Conservation (phyloP, 2,888 invertebrate genomes). For the Acholoe squamosa region DNA sequence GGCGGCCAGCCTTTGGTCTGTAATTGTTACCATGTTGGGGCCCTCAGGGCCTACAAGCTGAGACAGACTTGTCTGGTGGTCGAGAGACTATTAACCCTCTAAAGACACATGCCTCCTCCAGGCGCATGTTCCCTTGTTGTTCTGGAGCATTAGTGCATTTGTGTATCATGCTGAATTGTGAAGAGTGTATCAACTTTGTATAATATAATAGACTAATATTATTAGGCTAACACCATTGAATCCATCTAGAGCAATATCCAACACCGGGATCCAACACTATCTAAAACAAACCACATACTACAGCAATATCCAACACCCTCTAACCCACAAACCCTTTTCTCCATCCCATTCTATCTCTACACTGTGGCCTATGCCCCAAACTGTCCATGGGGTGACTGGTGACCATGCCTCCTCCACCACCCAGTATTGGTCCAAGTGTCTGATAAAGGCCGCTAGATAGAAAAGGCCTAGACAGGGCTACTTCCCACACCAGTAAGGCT, state of each 20-base stretch:
- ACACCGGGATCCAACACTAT: too few relatives aligned
- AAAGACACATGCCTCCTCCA: too few relatives aligned
- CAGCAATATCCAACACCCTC: too few relatives aligned
- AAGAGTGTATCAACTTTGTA: too few relatives aligned
- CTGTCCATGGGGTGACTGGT: not conserved
- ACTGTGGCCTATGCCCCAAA: not conserved
- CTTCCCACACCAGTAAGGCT: conserved; percentile 8
- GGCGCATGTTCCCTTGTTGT: too few relatives aligned
- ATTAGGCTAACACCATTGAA: too few relatives aligned
- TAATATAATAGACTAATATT: too few relatives aligned
- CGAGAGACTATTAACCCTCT: not conserved
- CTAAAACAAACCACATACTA: too few relatives aligned
- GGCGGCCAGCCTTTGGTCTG: not conserved
- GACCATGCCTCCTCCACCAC: not conserved
- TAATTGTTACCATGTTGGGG: conserved; percentile 15
- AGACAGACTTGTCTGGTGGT: not conserved
- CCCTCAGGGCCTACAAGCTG: not conserved
- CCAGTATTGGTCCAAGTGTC: not conserved
- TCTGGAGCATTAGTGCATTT: too few relatives aligned
- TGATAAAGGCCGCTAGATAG: not conserved
- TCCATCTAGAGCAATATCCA: too few relatives aligned
- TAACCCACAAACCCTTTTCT: too few relatives aligned
- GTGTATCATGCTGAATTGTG: too few relatives aligned
- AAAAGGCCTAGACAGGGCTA: not conserved
- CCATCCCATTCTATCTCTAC: not conserved